phyloP scores from a whole-genome alignment of 2,888 invertebrate species.

The Xanthorhoe designata region DNA sequence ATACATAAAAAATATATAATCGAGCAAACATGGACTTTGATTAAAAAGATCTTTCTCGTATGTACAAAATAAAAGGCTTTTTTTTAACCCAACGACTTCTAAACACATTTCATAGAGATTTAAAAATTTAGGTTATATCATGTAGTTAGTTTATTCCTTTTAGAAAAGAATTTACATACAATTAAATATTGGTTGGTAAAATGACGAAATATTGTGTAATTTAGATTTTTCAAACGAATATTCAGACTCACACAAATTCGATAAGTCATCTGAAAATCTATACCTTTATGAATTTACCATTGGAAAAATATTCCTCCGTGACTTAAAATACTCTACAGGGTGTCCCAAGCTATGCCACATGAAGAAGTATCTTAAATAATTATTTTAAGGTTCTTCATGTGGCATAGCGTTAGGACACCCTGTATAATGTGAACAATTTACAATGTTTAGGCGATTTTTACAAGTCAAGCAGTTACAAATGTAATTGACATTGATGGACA shows the following conservation, averaged over 20 bases:
- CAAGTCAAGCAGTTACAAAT: constrained; percentile 25
- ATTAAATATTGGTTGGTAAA: not conserved
- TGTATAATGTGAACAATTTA: constrained; percentile 26
- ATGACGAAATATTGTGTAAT: not conserved
- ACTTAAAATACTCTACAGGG: constrained; percentile 17
- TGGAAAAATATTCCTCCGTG: constrained; percentile 25
- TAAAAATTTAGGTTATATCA: not conserved
- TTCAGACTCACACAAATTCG: not conserved
- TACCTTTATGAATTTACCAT: constrained; percentile 1
- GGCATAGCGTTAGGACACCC: too few relatives aligned
- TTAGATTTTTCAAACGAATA: not conserved
- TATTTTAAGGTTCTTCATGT: too few relatives aligned
- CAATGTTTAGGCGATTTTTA: constrained; percentile 30
- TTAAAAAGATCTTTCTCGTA: not conserved
- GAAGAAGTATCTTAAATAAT: too few relatives aligned
- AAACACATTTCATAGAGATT: not conserved
- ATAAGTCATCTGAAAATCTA: too few relatives aligned
- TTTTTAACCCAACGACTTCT: not conserved
- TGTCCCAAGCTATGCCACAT: too few relatives aligned
- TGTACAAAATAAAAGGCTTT: not conserved
- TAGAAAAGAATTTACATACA: not conserved
- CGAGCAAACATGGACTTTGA: not conserved
- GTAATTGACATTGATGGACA: constrained; percentile 45
- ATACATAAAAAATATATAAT: constrained; percentile 1
- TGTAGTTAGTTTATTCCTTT: not conserved